Conservation (phyloP, 2,888 invertebrate genomes). For the Epinotia nisella region DNA sequence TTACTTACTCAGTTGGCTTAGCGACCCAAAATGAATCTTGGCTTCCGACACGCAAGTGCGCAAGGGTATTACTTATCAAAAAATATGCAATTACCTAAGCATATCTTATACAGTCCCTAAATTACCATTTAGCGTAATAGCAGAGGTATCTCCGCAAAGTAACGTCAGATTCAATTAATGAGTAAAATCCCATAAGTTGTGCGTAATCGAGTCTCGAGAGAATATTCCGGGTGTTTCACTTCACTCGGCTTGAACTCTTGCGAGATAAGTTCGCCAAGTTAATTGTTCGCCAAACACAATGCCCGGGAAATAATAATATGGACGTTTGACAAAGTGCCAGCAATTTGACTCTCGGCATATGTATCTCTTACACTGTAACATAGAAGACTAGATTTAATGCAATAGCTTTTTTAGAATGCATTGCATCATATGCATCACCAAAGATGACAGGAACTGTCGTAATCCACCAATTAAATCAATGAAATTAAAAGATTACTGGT, state of each 20-base stretch:
- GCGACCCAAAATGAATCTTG: no score
- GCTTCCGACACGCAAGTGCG: no score
- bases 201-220: neutral
- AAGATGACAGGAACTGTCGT: neutral
- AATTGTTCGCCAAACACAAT: neutral
- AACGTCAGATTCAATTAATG: neutral
- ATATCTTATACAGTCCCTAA: neutral
- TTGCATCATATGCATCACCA: neutral
- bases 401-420: neutral
- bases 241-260: neutral
- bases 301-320: neutral
- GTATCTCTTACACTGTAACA: neutral
- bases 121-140: neutral
- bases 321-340: constrained; percentile 10
- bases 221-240: neutral
- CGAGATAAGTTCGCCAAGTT: constrained; percentile 14
- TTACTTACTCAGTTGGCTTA: no score
- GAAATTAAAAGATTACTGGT: neutral
- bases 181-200: neutral
- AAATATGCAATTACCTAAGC: neutral
- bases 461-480: neutral
- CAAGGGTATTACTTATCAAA: neutral
- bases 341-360: constrained; percentile 3
- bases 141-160: neutral
- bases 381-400: neutral